A percentile compares a stretch with the other conserved stretches of the same genome.
phyloP scores from a whole-genome alignment of 2,113 vertebrate species.

The Tachycineta bicolor region DNA sequence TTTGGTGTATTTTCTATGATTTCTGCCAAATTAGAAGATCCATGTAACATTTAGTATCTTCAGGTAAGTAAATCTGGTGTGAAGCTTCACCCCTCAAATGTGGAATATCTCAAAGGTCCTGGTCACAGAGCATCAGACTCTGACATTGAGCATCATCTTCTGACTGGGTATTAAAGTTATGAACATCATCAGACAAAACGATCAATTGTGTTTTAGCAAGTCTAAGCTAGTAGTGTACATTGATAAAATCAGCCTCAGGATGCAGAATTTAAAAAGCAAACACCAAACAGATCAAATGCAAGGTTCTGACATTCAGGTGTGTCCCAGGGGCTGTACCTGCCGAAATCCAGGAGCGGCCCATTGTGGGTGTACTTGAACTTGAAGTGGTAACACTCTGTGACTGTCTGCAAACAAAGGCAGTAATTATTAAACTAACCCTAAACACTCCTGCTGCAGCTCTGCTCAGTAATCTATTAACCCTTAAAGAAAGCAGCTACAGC shows the following conservation, averaged over 20 bases:
- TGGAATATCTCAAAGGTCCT: background rate
- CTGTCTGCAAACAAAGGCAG: slow-evolving; percentile 78
- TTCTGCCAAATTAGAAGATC: background rate
- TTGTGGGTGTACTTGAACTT: slow-evolving; percentile 86
- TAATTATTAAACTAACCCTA: background rate
- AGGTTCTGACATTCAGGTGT: background rate
- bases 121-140: background rate
- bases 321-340: slow-evolving; percentile 77
- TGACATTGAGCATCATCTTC: background rate
- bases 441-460: background rate
- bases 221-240: fast-evolving
- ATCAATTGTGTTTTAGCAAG: background rate
- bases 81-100: background rate
- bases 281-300: background rate
- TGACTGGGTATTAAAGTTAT: background rate
- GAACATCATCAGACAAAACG: background rate
- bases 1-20: background rate
- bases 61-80: background rate
- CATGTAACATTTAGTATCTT: background rate
- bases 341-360: slow-evolving; percentile 87
- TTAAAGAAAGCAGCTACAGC: background rate
- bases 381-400: slow-evolving; percentile 96
- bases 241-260: background rate
- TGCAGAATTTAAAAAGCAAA: background rate
- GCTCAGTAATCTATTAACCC: background rate